Evolutionary conservation across 2,888 invertebrate genomes (phyloP), one percentile per base, ranked within the genome.

Genomic region (Dynastes grantii): DNA sequence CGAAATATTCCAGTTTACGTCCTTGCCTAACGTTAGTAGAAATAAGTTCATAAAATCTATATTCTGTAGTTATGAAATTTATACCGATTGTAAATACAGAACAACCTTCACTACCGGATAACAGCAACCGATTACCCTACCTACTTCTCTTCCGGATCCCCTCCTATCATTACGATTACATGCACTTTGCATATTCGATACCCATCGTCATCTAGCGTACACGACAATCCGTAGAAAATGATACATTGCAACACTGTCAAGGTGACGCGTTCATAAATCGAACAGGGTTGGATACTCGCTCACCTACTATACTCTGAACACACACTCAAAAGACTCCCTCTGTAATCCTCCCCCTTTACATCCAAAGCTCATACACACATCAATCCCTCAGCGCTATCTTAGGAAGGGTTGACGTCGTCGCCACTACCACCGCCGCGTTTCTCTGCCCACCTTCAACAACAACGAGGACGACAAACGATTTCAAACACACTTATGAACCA

Each of bases 241-340:
- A 87, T 87, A 85, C 85, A 87, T 87, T 84, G 84, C 84, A 82
- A 79, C 80, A 81, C 85, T 84, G 85, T 85, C 84, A 85, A 85
- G 85, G 85, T 85, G 86, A 85, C 86, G 85, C 84, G 83, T 80
- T 84, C 82, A 85, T 85, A 83, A 86, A 86, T 86, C 83, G 85
- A 85, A 81, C 84, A 78, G 76, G 73, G 22, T 2, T n/a, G 1
- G 78, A 53, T n/a, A 4, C 16, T 53, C 6, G 13, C 53, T 13
- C 51, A 51, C 53, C 53, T n/a, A 2, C 53, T 22, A 22, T 22
- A 22, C 22, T 22, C 22, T 22, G 22, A 22, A 53, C n/a, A 53
- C 53, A n/a, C n/a, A 53, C 53, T 16, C 53, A 9, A 53, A 53
- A 45, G 5, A 0, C 53, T 53, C 53, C 53, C 16, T 13, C n/a